A percentile compares a stretch with the other conserved stretches of the same genome.
phyloP scores from a whole-genome alignment of 2,113 vertebrate species.

The Hymenochirus boettgeri region DNA sequence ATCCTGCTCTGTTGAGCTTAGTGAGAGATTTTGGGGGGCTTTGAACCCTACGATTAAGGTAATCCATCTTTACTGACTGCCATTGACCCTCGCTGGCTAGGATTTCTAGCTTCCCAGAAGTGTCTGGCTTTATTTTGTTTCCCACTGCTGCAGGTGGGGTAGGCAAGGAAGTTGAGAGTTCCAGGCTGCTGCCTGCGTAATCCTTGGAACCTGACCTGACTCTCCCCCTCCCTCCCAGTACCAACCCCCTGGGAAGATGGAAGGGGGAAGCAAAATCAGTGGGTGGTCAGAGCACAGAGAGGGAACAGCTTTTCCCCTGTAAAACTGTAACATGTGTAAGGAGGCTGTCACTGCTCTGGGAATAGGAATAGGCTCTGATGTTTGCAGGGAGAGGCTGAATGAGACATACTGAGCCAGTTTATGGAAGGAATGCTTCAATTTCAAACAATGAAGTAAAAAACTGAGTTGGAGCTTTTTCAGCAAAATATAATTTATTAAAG shows the following conservation, averaged over 20 bases:
- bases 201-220: constrained; percentile 44
- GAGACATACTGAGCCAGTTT: constrained; percentile 37
- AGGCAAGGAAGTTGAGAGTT: constrained; percentile 31
- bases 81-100: constrained; percentile 40
- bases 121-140: constrained; percentile 32
- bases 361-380: constrained; percentile 12
- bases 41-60: constrained; percentile 39
- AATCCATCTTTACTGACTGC: constrained; percentile 34
- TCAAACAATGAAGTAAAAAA: no score
- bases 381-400: constrained; percentile 53
- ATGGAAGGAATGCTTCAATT: not conserved
- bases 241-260: constrained; percentile 24
- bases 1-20: constrained; percentile 21
- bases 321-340: constrained; percentile 18
- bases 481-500: no score
- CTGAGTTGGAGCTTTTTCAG: no score
- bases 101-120: constrained; percentile 35
- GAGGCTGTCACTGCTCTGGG: not conserved
- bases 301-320: constrained; percentile 6
- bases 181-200: constrained; percentile 40
- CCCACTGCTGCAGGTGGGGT: not conserved
- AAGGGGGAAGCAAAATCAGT: constrained; percentile 47
- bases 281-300: constrained; percentile 47
- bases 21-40: constrained; percentile 28
- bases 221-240: constrained; percentile 34